phyloP scores from a whole-genome alignment of 2,113 vertebrate species.

The Capreolus pygargus region DNA sequence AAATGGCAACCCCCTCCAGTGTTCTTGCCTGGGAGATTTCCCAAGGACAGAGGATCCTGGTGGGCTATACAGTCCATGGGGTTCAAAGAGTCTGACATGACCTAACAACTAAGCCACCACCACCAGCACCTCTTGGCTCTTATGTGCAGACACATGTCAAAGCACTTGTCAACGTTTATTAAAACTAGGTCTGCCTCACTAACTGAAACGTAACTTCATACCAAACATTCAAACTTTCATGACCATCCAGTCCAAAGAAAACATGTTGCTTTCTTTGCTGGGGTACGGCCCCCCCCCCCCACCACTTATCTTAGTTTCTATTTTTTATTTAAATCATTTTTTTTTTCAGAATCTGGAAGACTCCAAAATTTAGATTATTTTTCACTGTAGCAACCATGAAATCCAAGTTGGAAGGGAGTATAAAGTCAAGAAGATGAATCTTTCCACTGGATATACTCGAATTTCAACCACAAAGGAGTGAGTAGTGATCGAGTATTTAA shows the following conservation, averaged over 20 bases:
- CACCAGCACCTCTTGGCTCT: not conserved
- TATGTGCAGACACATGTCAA: not conserved
- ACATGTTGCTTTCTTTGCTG: not conserved
- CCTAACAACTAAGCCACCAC: not conserved
- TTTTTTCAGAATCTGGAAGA: not conserved
- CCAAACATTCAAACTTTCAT: not conserved
- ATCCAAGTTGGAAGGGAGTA: not conserved
- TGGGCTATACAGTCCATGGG: fast-evolving
- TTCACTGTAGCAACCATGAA: not conserved
- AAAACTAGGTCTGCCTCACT: not conserved
- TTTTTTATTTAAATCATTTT: not conserved
- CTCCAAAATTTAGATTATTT: not conserved
- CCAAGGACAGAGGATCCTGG: not conserved
- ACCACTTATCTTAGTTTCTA: not conserved
- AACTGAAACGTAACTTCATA: not conserved
- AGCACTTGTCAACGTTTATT: not conserved
- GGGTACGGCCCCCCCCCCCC: too few relatives aligned
- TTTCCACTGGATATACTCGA: not conserved
- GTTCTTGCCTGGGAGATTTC: not conserved
- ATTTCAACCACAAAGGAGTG: not conserved
- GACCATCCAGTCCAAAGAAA: not conserved
- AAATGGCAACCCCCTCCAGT: not conserved
- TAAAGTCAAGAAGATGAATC: not conserved
- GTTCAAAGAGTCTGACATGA: not conserved
- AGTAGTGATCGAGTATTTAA: not conserved